Conservation (phyloP, 2,797 vertebrate species). For the Avahi laniger region DNA sequence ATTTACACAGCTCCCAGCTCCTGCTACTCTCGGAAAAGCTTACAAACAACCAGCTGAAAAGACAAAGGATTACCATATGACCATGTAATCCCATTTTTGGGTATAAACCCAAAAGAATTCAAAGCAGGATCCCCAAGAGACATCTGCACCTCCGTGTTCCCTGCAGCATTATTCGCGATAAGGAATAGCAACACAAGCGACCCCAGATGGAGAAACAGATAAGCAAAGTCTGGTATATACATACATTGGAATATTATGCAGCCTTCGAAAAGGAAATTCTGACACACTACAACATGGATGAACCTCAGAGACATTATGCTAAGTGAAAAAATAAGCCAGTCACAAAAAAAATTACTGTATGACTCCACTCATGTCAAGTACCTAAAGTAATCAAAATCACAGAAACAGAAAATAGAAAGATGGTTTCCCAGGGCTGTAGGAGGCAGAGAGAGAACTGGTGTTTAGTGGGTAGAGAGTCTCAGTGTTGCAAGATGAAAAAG, state of each 20-base stretch:
- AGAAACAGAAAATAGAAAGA: not conserved
- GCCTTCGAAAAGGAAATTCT: not conserved
- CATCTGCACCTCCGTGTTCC: not conserved
- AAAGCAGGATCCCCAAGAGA: not conserved
- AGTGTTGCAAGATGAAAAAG: not conserved
- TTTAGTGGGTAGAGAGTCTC: not conserved
- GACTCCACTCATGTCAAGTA: not conserved
- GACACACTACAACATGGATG: not conserved
- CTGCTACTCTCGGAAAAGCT: not conserved
- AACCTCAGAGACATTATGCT: not conserved
- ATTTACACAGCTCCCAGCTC: not conserved
- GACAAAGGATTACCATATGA: not conserved
- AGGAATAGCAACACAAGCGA: not conserved
- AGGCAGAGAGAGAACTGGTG: not conserved
- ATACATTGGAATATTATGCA: not conserved
- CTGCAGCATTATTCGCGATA: not conserved
- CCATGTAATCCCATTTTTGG: not conserved
- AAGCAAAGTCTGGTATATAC: too few relatives aligned
- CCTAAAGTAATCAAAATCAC: not conserved
- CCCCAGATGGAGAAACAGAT: fast-evolving
- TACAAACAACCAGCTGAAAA: fast-evolving
- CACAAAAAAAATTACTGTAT: not conserved
- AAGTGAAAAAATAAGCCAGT: not conserved
- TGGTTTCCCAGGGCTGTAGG: not conserved
- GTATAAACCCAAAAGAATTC: not conserved